These are phyloP conservation scores for Eucidaris tribuloides DNA, from an alignment of 35 echinoderm and acorn worm species.

Conservation along the genomic window DNA sequence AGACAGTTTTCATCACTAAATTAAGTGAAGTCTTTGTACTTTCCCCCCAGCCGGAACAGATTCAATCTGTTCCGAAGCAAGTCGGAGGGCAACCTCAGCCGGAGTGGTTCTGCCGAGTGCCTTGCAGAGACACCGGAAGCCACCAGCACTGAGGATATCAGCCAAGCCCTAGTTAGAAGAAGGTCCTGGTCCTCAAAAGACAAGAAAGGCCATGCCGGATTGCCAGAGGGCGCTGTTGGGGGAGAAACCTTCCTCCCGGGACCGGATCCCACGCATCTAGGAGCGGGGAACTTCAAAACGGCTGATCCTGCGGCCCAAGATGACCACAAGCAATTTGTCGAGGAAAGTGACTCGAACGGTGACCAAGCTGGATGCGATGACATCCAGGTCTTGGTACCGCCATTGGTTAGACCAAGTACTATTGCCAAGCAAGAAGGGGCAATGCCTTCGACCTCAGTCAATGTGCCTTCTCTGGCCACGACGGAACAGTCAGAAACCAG, in stretches of 20 bases:
- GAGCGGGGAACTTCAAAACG: not conserved
- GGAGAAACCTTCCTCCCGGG: constrained; percentile 25
- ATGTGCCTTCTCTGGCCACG: not conserved
- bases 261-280: constrained; percentile 25
- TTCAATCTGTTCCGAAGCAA: constrained; percentile 92
- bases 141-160: constrained; percentile 58
- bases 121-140: constrained; percentile 7
- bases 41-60: constrained; percentile 68
- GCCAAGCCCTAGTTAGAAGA: constrained; percentile 4
- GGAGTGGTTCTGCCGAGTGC: constrained; percentile 58
- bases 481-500: not conserved
- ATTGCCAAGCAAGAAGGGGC: constrained; percentile 12
- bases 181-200: constrained; percentile 57
- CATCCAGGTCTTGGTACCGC: not conserved
- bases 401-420: not conserved
- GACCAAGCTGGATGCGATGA: no score
- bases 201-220: not conserved
- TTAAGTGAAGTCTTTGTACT: no score
- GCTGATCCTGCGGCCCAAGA: not conserved
- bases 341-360: not conserved
- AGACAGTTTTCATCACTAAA: no score
- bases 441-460: not conserved
- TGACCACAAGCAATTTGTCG: not conserved
- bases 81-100: constrained; percentile 84
- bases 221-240: not conserved